Base-by-base conservation (phyloP, 2,113 vertebrate species). In the Sapajus apella region DNA sequence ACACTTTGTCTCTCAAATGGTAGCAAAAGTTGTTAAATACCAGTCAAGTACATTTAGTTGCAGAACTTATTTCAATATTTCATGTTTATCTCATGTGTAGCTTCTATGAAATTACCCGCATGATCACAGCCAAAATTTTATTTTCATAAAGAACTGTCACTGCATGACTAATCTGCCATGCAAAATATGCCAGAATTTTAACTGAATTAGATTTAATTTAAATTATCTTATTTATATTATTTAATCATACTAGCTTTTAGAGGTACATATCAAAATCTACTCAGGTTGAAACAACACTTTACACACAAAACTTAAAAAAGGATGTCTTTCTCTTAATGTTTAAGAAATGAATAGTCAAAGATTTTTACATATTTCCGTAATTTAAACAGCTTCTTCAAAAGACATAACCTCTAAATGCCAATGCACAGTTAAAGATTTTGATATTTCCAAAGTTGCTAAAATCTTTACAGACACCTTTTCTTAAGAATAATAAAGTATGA, bases 381-480 rank as follows among this genome's bases (percentile, higher is more conserved):
- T 94, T 87, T 83, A 97, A 97, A 95, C 61, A 32, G 75, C 90
- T 96, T 97, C 97, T 98, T 97, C 91, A 98, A 98, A 94, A 97
- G 97, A 96, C 64, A 97, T 86, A 96, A 90, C 92, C 97, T 97
- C 92, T 86, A 98, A 96, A 98, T 18, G 97, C 94, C 98, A 98
- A 98, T 97, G 75, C 37, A 90, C 9, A 97, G 35, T 95, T 89
- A 95, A 12, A 55, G 52, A 96, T 97, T 97, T 89, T 88, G 58
- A 17, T 94, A 96, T 97, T 97, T 93, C 92, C 66, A 43, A 96
- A 96, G 91, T 97, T 97, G 96, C 96, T 98, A 96, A 98, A 96
- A 94, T 92, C 80, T 97, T 98, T 96, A 98, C 85, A 99, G 99
- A 99, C 98, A 99, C 98, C 98, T 98, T 99, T 99, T 99, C 99